These are phyloP conservation scores for Machimus atricapillus DNA, from an alignment of 2,888 invertebrate species.

Conservation along the genomic window DNA sequence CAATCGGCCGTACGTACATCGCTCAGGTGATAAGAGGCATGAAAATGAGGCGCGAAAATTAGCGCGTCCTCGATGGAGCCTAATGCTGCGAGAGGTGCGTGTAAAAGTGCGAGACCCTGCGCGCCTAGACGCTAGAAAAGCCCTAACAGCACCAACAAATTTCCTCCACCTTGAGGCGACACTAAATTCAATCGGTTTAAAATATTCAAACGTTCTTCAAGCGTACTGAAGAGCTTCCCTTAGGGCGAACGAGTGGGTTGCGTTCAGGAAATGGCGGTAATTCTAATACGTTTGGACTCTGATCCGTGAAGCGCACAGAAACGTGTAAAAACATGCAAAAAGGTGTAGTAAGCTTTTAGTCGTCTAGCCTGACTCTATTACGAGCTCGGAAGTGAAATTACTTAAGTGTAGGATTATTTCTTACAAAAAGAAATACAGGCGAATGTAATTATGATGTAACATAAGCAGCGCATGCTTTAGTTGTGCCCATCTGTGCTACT, in stretches of 20 bases:
- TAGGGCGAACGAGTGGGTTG: neutral
- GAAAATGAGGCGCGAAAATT: conserved; percentile 18
- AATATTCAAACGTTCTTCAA: neutral
- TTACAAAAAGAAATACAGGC: neutral
- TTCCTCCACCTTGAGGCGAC: neutral
- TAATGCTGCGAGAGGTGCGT: neutral
- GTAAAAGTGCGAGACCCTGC: neutral
- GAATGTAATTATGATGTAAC: neutral
- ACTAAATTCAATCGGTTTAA: conserved; percentile 19
- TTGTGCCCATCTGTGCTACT: neutral
- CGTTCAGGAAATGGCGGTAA: neutral
- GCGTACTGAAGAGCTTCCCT: neutral
- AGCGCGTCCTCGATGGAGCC: neutral
- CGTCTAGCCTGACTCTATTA: neutral
- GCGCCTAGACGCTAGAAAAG: neutral
- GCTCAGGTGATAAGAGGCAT: neutral
- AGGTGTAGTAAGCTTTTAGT: neutral
- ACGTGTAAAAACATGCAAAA: neutral
- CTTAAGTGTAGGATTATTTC: neutral
- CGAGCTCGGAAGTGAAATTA: neutral
- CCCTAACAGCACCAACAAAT: neutral
- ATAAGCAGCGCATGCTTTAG: neutral
- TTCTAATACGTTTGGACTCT: conserved; percentile 17
- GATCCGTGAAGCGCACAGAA: neutral
- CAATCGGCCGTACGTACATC: neutral